Base-by-base conservation (phyloP, 2,888 invertebrate genomes). In the Lasius fuliginosus region DNA sequence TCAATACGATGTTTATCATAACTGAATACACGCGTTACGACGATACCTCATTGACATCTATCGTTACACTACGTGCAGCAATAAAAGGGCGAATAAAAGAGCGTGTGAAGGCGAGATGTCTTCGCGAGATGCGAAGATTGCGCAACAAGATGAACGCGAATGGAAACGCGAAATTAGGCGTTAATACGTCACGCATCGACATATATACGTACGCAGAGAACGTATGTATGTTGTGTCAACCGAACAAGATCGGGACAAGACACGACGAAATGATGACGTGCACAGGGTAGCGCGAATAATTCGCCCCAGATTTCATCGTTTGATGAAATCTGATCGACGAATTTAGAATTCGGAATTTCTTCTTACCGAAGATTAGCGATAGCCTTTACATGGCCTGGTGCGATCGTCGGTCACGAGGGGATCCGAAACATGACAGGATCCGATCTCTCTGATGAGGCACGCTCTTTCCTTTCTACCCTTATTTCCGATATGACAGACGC, bases 141-240 rank as follows among this genome's bases (percentile, higher is more conserved):
- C 79, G 58, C 73, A 79, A 79, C n/a, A n/a, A 33, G 30, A 56
- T 42, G 58, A 71, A 69, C 42, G 49, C 49, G 33, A 79, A 23
- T 79, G 56, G 71, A 64, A 81, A 81, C 81, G 46, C 65, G 65
- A 60, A 84, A 84, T 73, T 73, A 73, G 65, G 36, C 12, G 56
- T 71, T 64, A 71, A 64, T 64, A 36, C 79, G 79, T 58, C 69
- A 69, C 68, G 77, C 36, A 81, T 62, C 36, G 33, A 60, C 49
- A 15, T 74, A 30, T 5, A 36, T 36, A 23, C 23, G 23, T 49
- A 12, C 46, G 30, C 64, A 62, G 76, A 62, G 40, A 46, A 27
- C 12, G 27, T 23, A 36, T 36, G 6, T 27, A 15, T n/a, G 15
- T 40, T 53, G 49, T 46, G 60, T 68, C 62, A 62, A 77, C 9